Evolutionary conservation across 53 echinoderm and acorn worm genomes (phyloP).

Genomic region (Henricia sp.): DNA sequence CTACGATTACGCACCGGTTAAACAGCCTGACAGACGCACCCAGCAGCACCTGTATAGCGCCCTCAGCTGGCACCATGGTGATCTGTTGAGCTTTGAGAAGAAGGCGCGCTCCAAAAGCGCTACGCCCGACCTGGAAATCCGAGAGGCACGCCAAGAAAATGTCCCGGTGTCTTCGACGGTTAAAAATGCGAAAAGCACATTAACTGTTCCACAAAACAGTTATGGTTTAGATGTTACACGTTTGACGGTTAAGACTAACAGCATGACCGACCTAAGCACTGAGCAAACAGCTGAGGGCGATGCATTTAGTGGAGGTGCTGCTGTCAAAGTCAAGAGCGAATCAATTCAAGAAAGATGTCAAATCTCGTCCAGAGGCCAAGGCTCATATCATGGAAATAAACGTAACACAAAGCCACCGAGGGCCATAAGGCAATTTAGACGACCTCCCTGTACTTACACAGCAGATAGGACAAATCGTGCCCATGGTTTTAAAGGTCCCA

Average conservation of each 20-base stretch:
- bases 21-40: constrained; percentile 72
- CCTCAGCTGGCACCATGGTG: constrained; percentile 83
- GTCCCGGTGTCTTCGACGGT: background rate
- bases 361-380: background rate
- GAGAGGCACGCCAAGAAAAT: background rate
- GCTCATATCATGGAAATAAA: background rate
- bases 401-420: constrained; percentile 8
- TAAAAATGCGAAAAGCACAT: background rate
- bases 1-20: constrained; percentile 73
- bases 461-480: no score
- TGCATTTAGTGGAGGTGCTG: background rate
- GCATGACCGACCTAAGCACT: no score
- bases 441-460: no score
- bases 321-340: background rate
- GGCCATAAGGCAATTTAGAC: no score
- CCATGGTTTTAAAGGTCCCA: background rate
- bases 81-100: constrained; percentile 64
- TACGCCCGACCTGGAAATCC: background rate
- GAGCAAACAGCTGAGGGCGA: background rate
- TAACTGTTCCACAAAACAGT: no score
- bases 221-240: no score
- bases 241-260: no score
- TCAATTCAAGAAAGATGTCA: background rate
- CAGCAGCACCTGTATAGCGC: constrained; percentile 64
- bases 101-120: constrained; percentile 41